Percentiles rank a stretch among this genome's conserved stretches.
Conservation (phyloP, 2,888 invertebrate species). For the Apotomis betuletana region DNA sequence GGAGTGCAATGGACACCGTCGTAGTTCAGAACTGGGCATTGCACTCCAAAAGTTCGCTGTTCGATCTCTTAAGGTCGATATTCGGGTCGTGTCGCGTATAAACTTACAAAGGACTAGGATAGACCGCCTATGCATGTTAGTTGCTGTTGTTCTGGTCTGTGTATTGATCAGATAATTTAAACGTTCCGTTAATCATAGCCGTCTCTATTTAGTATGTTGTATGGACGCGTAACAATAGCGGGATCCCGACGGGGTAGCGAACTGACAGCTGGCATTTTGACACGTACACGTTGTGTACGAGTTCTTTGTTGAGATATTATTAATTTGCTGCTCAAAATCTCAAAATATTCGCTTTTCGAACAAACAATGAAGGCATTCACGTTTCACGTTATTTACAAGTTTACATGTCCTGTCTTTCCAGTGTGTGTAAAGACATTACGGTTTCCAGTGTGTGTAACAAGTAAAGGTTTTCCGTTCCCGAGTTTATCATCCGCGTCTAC, state of each 20-base stretch:
- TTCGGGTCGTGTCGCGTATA: neutral
- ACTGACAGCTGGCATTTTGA: constrained; percentile 24
- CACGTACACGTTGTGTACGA: constrained; percentile 1
- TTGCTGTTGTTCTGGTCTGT: too few species aligned
- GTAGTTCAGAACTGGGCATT: neutral
- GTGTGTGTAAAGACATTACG: neutral
- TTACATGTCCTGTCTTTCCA: neutral
- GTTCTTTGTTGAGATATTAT: constrained; percentile 4
- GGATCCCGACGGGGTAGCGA: constrained; percentile 4
- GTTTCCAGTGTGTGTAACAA: neutral
- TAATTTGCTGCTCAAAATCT: neutral
- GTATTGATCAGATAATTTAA: neutral
- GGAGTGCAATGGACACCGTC: neutral
- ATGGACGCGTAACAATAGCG: constrained; percentile 10
- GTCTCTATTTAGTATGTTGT: neutral
- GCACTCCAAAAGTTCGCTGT: neutral
- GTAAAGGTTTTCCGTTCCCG: neutral
- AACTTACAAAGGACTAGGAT: too few species aligned
- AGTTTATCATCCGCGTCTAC: neutral
- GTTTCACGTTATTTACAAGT: neutral
- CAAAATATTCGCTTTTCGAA: neutral
- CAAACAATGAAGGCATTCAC: neutral
- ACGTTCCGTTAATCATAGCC: neutral
- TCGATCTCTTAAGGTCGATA: neutral
- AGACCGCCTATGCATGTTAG: too few species aligned